These are phyloP conservation scores for Antigone vipio DNA, from an alignment of 2,113 vertebrate species.

Conservation along the genomic window DNA sequence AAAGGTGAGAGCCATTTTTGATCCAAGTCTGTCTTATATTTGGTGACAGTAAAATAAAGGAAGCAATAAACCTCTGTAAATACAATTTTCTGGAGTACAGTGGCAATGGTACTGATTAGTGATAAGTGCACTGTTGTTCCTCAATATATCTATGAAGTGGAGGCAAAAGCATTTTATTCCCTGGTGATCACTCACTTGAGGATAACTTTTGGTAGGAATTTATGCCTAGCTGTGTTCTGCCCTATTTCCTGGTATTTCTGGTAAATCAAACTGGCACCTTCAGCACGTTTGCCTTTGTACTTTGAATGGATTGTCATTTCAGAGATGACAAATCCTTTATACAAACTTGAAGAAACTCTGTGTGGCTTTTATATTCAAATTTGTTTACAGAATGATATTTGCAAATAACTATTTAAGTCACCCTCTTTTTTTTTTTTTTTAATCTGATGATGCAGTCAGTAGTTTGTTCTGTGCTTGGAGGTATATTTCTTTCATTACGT, in stretches of 20 bases:
- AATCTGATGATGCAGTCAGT: constrained; percentile 22
- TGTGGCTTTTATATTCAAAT: constrained; percentile 67
- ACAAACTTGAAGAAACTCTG: constrained; percentile 54
- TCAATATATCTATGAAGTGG: background rate
- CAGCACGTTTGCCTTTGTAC: constrained; percentile 21
- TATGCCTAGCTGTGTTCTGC: constrained; percentile 38
- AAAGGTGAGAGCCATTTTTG: background rate
- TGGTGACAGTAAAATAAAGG: background rate
- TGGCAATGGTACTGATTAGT: constrained; percentile 1
- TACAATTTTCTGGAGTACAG: background rate
- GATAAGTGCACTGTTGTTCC: background rate
- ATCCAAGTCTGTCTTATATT: background rate
- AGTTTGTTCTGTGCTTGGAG: constrained; percentile 30
- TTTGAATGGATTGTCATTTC: constrained; percentile 44
- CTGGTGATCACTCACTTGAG: constrained; percentile 43
- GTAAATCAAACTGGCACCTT: constrained; percentile 25
- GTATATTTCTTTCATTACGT: constrained; percentile 57
- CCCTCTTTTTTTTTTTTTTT: background rate
- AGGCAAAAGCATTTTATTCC: constrained; percentile 30
- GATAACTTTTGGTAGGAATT: constrained; percentile 22
- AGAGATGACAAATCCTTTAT: constrained; percentile 42
- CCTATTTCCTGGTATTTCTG: constrained; percentile 44
- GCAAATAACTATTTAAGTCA: constrained; percentile 57
- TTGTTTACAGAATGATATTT: constrained; percentile 64
- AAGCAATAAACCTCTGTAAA: background rate